These are phyloP conservation scores for Sminthurides bifidus DNA, from an alignment of 1,140 invertebrate species.

Conservation along the genomic window DNA sequence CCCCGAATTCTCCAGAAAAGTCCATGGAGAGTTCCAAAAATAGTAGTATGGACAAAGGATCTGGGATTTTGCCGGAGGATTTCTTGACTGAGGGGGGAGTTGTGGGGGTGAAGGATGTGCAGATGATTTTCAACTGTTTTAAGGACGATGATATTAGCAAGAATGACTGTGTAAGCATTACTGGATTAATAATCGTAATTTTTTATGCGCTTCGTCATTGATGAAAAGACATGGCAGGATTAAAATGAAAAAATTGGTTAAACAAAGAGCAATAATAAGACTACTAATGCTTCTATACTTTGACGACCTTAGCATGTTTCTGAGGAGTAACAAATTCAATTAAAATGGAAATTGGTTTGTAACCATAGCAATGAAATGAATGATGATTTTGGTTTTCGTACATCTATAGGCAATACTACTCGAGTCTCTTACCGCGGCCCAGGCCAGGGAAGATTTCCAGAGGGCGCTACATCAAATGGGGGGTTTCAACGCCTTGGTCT, in stretches of 20 bases:
- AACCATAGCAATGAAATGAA: neutral
- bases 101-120: conserved; percentile 11
- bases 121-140: conserved; percentile 12
- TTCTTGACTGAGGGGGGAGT: too few species aligned
- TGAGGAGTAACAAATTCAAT: neutral
- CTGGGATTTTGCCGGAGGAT: too few species aligned
- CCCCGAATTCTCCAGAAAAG: too few species aligned
- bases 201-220: neutral
- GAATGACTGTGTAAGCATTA: conserved; percentile 7
- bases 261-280: too few species aligned
- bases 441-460: conserved; percentile 29
- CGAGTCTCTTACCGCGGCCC: conserved; percentile 13
- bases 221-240: neutral
- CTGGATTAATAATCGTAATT: neutral
- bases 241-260: neutral
- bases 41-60: too few species aligned
- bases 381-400: neutral
- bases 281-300: too few species aligned
- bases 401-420: conserved; percentile 18
- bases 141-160: neutral
- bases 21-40: too few species aligned
- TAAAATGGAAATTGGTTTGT: neutral
- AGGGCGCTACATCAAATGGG: conserved; percentile 30
- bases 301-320: neutral
- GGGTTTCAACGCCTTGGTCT: conserved; percentile 21